Percentiles rank a stretch among this genome's conserved stretches.
Evolutionary conservation across 2,113 vertebrate species (phyloP).

Genomic region (Amphiprion percula): DNA sequence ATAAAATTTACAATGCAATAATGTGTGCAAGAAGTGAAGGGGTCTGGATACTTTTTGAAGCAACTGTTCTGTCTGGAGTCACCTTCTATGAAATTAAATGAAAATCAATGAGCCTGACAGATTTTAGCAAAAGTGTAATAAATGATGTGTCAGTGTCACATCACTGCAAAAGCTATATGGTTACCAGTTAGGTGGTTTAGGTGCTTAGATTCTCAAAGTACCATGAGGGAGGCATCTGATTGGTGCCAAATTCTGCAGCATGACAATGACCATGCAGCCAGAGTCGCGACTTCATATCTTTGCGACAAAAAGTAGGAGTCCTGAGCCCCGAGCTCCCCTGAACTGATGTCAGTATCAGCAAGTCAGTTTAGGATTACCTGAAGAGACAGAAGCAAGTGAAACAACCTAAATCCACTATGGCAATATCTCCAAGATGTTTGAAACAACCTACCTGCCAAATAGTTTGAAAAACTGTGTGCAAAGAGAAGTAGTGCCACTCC

Average conservation of each 20-base stretch:
- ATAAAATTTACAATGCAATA: not conserved
- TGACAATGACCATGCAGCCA: not conserved
- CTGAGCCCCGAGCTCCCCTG: not conserved
- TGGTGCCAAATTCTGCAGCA: not conserved
- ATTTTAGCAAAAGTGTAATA: too few relatives aligned
- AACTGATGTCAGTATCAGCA: not conserved
- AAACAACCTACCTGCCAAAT: not conserved
- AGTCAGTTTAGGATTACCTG: not conserved
- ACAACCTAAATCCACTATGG: not conserved
- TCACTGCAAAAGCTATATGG: too few relatives aligned
- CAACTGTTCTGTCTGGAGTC: not conserved
- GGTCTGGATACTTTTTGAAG: not conserved
- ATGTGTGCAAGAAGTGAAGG: not conserved
- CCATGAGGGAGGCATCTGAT: not conserved
- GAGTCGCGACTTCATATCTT: not conserved
- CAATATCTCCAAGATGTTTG: not conserved
- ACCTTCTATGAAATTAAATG: too few relatives aligned
- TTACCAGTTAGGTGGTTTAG: not conserved
- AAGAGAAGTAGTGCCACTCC: not conserved
- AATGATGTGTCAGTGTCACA: too few relatives aligned
- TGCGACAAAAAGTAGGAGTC: not conserved
- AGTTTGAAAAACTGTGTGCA: not conserved
- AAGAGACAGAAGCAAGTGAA: not conserved
- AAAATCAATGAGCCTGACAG: too few relatives aligned
- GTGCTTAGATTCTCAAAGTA: not conserved